Evolutionary conservation across 2,113 vertebrate genomes (phyloP).

Genomic region (Panthera leo): DNA sequence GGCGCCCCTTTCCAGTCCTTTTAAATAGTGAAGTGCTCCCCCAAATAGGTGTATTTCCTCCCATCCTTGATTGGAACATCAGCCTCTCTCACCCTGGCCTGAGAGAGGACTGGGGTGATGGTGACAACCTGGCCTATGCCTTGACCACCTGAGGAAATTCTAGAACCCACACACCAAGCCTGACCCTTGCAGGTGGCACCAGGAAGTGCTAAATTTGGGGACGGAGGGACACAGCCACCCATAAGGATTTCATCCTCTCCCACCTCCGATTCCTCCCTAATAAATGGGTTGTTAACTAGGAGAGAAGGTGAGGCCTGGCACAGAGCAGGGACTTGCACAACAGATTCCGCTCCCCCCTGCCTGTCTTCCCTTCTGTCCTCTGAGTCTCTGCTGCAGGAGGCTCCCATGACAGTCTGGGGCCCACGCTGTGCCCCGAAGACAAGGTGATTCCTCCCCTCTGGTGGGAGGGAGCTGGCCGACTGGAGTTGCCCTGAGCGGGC

Average conservation of each 20-base stretch:
- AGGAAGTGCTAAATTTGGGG: not conserved
- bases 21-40: not conserved
- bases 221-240: not conserved
- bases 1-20: not conserved
- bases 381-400: not conserved
- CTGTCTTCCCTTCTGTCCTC: not conserved
- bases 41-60: not conserved
- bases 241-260: not conserved
- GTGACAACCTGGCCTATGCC: not conserved
- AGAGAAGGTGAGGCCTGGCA: not conserved
- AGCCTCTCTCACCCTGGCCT: not conserved
- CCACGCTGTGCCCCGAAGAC: not conserved
- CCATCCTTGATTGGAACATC: not conserved
- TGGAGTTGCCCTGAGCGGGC: fast-evolving
- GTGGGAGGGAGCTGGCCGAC: not conserved
- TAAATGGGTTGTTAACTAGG: not conserved
- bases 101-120: not conserved
- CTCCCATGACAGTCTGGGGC: not conserved
- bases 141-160: constrained; percentile 1
- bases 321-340: not conserved
- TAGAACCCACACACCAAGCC: not conserved
- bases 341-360: not conserved
- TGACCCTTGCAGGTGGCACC: not conserved
- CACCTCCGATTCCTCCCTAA: not conserved
- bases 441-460: not conserved